Percentiles rank a stretch among this genome's conserved stretches.
Conservation (phyloP, 1,140 invertebrate genomes). For the Drosophila kohkoa region DNA sequence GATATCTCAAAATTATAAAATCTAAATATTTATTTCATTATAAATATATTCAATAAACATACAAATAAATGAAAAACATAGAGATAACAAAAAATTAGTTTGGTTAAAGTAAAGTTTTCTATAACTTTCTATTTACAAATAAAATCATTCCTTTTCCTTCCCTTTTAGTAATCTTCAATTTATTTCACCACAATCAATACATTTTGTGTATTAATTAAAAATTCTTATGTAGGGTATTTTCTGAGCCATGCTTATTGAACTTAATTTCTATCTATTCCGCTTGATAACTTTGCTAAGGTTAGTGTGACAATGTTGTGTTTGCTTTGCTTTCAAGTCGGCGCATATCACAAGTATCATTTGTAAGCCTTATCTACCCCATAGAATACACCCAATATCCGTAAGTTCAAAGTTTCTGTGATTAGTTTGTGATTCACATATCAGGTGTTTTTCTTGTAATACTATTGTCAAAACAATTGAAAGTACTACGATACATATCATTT, state of each 20-base stretch:
- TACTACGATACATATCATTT: not conserved
- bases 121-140: too few relatives aligned
- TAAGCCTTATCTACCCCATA: slow-evolving; percentile 23
- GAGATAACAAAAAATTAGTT: too few relatives aligned
- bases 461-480: not conserved
- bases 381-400: slow-evolving; percentile 5
- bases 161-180: too few relatives aligned
- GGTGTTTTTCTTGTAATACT: slow-evolving; percentile 1
- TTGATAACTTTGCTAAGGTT: slow-evolving; percentile 15
- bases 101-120: too few relatives aligned
- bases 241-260: not conserved
- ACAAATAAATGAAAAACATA: too few relatives aligned
- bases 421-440: slow-evolving; percentile 21
- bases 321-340: slow-evolving; percentile 23
- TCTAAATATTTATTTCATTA: too few relatives aligned
- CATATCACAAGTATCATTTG: slow-evolving; percentile 21
- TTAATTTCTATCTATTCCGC: not conserved
- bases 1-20: too few relatives aligned
- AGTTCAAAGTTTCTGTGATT: slow-evolving; percentile 12
- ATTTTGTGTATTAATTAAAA: not conserved
- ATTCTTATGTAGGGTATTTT: slow-evolving; percentile 1
- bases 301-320: slow-evolving; percentile 27
- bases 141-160: too few relatives aligned
- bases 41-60: too few relatives aligned
- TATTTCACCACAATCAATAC: too few relatives aligned